Evolutionary conservation across 2,888 invertebrate species (phyloP).

Genomic region (Augochlorella aurata): DNA sequence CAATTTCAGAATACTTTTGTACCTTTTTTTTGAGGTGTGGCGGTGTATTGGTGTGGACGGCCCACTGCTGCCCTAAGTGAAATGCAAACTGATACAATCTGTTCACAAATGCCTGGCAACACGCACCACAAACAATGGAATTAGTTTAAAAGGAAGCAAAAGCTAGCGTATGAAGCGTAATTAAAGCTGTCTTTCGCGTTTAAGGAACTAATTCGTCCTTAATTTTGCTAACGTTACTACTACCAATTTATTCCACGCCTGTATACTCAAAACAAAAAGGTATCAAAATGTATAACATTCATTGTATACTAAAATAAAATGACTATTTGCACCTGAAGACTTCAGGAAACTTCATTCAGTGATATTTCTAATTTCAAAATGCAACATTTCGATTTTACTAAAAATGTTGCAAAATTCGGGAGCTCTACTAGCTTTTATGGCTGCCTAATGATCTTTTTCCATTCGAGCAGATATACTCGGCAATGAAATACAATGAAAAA

Average conservation of each 20-base stretch:
- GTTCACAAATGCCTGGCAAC: conserved; percentile 84
- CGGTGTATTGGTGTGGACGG: conserved; percentile 84
- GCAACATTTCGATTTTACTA: background rate
- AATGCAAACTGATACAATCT: conserved; percentile 87
- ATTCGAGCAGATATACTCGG: conserved; percentile 7
- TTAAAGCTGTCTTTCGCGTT: conserved; percentile 54
- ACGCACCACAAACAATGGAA: conserved; percentile 83
- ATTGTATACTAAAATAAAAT: background rate
- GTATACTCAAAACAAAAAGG: background rate
- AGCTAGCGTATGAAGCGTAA: conserved; percentile 70
- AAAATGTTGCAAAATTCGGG: background rate
- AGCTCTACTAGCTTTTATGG: conserved; percentile 52
- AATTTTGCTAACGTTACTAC: background rate
- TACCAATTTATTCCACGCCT: background rate
- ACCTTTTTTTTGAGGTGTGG: conserved; percentile 87
- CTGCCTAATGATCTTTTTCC: background rate
- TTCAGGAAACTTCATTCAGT: background rate
- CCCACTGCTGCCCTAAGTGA: conserved; percentile 93
- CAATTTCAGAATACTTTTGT: conserved; percentile 55
- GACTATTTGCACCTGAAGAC: background rate
- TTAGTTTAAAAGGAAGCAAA: conserved; percentile 80
- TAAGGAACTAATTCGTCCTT: conserved; percentile 8
- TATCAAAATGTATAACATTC: background rate
- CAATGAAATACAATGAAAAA: background rate
- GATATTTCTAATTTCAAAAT: background rate